phyloP scores from a whole-genome alignment of 2,113 vertebrate species.

The Platysternon megacephalum region DNA sequence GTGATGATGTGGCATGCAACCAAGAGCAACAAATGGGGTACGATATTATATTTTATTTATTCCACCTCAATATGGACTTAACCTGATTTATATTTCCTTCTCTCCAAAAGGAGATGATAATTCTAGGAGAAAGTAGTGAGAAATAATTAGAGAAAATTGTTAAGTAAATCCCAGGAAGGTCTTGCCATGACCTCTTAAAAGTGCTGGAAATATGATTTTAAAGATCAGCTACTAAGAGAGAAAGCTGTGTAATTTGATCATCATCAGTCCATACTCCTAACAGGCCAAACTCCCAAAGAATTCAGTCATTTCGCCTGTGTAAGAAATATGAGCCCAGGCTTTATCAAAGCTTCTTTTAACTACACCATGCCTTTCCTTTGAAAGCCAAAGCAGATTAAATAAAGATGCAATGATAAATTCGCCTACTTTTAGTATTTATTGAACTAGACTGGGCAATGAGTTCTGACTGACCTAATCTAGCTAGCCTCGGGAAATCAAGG shows the following conservation, averaged over 20 bases:
- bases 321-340: not conserved
- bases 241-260: not conserved
- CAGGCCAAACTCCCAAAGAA: not conserved
- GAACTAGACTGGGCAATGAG: fast-evolving
- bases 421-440: not conserved
- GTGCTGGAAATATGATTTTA: not conserved
- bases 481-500: not conserved
- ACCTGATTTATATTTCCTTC: not conserved
- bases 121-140: not conserved
- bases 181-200: not conserved
- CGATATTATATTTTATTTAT: not conserved
- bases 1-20: not conserved
- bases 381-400: not conserved
- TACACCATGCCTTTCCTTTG: not conserved
- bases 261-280: too few species aligned
- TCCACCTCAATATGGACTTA: not conserved
- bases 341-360: not conserved
- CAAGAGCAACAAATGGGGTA: not conserved
- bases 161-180: not conserved
- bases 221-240: not conserved
- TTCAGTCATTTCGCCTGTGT: not conserved
- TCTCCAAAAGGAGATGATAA: not conserved
- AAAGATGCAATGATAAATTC: not conserved
- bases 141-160: not conserved
- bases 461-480: not conserved